Percentiles rank a stretch among this genome's conserved stretches.
Evolutionary conservation across 2,888 invertebrate species (phyloP).

Genomic region (Ichneumon xanthorius): DNA sequence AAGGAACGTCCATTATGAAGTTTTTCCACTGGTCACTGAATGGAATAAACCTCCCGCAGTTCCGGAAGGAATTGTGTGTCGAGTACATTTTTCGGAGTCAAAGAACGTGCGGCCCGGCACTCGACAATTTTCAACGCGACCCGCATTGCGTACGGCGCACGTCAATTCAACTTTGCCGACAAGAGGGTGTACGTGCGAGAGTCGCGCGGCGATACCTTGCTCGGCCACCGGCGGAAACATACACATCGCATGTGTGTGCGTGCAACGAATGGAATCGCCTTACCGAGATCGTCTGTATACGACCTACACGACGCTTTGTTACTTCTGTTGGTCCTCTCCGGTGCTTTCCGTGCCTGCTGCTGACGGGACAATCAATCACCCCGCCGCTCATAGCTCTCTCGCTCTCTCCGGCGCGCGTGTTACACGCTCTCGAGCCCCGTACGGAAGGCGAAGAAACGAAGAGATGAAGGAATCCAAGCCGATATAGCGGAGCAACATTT

Average conservation of each 20-base stretch:
- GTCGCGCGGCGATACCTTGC: background rate
- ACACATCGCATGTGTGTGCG: background rate
- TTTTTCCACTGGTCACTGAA: background rate
- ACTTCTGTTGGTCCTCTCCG: slow-evolving; percentile 80
- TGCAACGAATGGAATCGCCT: slow-evolving; percentile 28
- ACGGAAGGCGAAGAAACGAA: slow-evolving; percentile 77
- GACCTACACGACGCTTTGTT: slow-evolving; percentile 76
- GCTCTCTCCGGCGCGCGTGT: slow-evolving; percentile 47
- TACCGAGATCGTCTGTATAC: slow-evolving; percentile 35
- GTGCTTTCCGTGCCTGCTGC: slow-evolving; percentile 78
- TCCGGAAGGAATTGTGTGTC: background rate
- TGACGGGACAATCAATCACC: slow-evolving; percentile 84
- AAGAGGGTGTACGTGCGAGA: background rate
- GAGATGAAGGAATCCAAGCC: slow-evolving; percentile 50
- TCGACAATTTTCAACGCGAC: slow-evolving; percentile 13
- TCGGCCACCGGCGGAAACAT: background rate
- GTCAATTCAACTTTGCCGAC: slow-evolving; percentile 4
- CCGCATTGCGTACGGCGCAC: background rate
- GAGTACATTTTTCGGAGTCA: background rate
- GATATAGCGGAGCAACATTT: slow-evolving; percentile 38
- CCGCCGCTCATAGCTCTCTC: slow-evolving; percentile 61
- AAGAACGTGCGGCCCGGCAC: background rate
- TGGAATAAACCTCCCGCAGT: background rate
- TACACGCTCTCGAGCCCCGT: slow-evolving; percentile 40
- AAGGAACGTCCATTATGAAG: background rate